phyloP scores from a whole-genome alignment of 2,888 invertebrate species.

The Orthosia gracilis region DNA sequence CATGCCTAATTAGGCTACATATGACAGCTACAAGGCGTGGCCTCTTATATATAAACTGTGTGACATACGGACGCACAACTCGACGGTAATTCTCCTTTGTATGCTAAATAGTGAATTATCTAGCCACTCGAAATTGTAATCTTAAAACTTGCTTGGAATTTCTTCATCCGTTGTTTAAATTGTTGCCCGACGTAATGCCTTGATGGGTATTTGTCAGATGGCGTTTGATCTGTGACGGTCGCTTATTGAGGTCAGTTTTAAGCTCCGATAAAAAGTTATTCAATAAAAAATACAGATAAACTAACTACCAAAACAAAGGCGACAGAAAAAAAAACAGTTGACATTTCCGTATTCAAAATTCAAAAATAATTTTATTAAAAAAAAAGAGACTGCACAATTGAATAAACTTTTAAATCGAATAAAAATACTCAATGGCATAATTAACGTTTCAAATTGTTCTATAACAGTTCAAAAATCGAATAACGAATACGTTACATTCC shows the following conservation, averaged over 20 bases:
- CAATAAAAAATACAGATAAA: constrained; percentile 23
- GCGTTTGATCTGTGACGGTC: constrained; percentile 57
- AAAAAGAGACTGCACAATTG: neutral
- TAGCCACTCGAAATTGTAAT: constrained; percentile 90
- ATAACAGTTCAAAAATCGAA: constrained; percentile 52
- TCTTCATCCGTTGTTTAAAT: constrained; percentile 88
- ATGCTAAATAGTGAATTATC: constrained; percentile 91
- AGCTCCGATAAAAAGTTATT: constrained; percentile 59
- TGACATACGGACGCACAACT: constrained; percentile 86
- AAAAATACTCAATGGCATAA: constrained; percentile 9
- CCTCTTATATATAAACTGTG: constrained; percentile 82
- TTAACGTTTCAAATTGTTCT: constrained; percentile 38
- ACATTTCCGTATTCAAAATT: neutral
- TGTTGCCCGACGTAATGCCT: constrained; percentile 67
- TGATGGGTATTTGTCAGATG: constrained; percentile 74
- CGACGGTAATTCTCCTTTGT: constrained; percentile 90
- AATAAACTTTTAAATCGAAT: constrained; percentile 23
- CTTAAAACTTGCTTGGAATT: constrained; percentile 89
- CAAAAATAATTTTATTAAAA: neutral
- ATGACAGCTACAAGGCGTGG: constrained; percentile 91
- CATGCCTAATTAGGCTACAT: constrained; percentile 89
- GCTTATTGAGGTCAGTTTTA: constrained; percentile 64
- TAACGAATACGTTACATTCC: constrained; percentile 50
- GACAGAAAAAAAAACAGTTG: neutral
- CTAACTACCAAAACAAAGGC: constrained; percentile 6